Evolutionary conservation across 1,140 invertebrate species (phyloP).

Genomic region (Solen grandis): DNA sequence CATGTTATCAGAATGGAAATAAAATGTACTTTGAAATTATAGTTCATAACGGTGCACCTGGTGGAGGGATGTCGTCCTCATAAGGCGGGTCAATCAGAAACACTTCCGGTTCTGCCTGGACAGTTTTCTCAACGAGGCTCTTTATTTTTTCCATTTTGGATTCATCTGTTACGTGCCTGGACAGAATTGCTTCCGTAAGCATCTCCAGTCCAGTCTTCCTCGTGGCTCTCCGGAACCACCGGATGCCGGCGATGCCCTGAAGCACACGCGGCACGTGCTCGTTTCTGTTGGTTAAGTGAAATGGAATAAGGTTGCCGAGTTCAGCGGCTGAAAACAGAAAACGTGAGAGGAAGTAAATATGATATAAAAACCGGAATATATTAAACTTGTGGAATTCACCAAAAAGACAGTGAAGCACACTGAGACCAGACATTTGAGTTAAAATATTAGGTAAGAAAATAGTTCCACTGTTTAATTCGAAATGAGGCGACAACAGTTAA

Average conservation of each 20-base stretch:
- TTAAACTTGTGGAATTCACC: too few relatives aligned
- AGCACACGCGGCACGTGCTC: conserved; percentile 26
- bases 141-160: conserved; percentile 6
- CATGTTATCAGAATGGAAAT: too few relatives aligned
- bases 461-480: too few relatives aligned
- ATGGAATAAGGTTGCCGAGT: conserved; percentile 30
- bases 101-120: conserved; percentile 4
- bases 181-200: conserved; percentile 16
- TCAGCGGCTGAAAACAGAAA: not conserved
- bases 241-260: conserved; percentile 14
- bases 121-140: not conserved
- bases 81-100: conserved; percentile 39
- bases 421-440: too few relatives aligned
- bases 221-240: not conserved
- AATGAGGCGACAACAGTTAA: too few relatives aligned
- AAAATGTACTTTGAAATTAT: too few relatives aligned
- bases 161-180: not conserved
- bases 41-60: conserved; percentile 17
- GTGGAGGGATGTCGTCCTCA: conserved; percentile 2
- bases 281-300: conserved; percentile 14
- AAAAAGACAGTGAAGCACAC: too few relatives aligned
- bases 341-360: too few relatives aligned
- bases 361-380: too few relatives aligned
- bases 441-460: too few relatives aligned
- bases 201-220: not conserved